Evolutionary conservation across 2,888 invertebrate genomes (phyloP), one percentile per base, ranked within the genome.

Genomic region (Melanchra persicariae): DNA sequence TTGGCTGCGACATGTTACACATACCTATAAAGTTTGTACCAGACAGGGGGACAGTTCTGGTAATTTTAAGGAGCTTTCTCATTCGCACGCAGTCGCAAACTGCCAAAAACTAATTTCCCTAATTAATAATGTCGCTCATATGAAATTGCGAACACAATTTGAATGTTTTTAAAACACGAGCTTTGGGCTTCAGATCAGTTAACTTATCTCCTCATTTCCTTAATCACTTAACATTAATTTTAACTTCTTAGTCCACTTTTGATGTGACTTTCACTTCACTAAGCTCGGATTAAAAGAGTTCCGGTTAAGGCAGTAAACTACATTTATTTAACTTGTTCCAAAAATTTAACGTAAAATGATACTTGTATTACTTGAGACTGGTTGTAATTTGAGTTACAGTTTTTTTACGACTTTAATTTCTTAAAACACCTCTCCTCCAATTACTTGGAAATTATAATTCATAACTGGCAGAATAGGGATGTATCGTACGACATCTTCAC

Each of bases 261-360:
- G 8, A 57, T 59, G 37, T 15, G 15, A 82, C 84, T 83, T 84
- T 84, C 82, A 77, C 84, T 77, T 49, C 26, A 19, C 57, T 59
- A 57, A 75, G 43, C 66, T 66, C 10, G 22, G 37, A 70, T 77
- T 68, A 70, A 58, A 62, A 68, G 30, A 76, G 82, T 67, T 63
- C 57, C 77, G 68, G 65, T 70, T 70, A 78, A 61, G 17, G 19
- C 52, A 34, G 15, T 59, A 59, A 65, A 62, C 26, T 51, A 59
- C 47, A 45, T 62, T 55, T 45, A 64, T 49, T 57, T 10, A 24
- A 12, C 51, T 51, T 17, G 59, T 30, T 9, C 62, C 34, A 70
- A 47, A 69, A 68, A 61, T 65, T 49, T 19, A 40, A 15, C 15
- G 6, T 65, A 34, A 24, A 15, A 40, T 62, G 8, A 26, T 40